Conservation (phyloP, 2,113 vertebrate species). For the Microcebus murinus region DNA sequence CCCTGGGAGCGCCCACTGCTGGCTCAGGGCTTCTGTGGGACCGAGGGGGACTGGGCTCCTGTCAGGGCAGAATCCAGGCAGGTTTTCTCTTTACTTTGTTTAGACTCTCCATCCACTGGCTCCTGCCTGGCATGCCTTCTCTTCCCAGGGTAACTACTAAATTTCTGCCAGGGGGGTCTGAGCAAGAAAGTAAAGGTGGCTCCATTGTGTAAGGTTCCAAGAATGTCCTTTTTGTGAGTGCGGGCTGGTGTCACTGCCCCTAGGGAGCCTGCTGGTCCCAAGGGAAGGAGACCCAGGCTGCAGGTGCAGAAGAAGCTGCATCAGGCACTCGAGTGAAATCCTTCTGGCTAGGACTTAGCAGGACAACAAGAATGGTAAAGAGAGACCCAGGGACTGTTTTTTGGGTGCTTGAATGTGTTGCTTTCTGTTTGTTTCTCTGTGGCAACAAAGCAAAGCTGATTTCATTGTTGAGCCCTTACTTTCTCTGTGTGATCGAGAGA, state of each 20-base stretch:
- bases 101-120: no score
- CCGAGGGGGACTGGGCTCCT: not conserved
- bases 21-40: no score
- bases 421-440: not conserved
- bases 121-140: not conserved
- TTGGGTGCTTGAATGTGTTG: not conserved
- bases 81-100: not conserved
- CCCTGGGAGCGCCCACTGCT: not conserved
- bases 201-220: not conserved
- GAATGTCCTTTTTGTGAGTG: not conserved
- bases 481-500: not conserved
- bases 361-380: not conserved
- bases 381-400: not conserved
- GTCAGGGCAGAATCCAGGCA: not conserved
- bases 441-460: not conserved
- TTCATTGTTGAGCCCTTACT: not conserved
- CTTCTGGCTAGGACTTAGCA: not conserved
- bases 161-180: not conserved
- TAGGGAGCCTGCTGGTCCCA: not conserved
- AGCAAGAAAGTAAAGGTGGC: not conserved
- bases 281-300: not conserved
- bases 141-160: not conserved
- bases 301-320: not conserved
- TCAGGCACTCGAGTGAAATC: not conserved
- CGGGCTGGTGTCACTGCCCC: not conserved